phyloP scores from a whole-genome alignment of 2,797 vertebrate genomes.

The Artibeus jamaicensis region DNA sequence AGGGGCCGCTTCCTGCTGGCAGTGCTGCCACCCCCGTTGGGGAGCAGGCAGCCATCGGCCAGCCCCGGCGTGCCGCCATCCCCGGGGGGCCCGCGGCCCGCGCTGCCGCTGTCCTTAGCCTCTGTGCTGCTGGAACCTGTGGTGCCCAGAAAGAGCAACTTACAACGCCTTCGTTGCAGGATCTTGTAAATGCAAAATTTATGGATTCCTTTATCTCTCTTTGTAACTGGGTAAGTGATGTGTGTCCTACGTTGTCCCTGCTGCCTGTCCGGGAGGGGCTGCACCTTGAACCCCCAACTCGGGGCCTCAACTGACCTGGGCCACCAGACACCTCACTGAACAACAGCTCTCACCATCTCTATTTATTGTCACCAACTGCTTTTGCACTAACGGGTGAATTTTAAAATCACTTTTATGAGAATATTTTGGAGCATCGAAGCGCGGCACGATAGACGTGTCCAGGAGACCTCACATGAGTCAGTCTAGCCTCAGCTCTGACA shows the following conservation, averaged over 20 bases:
- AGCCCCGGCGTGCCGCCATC: conserved; percentile 83
- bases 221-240: conserved; percentile 98
- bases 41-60: conserved; percentile 89
- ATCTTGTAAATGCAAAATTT: conserved; percentile 99
- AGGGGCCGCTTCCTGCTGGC: conserved; percentile 92
- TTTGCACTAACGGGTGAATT: background rate
- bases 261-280: background rate
- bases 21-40: conserved; percentile 88
- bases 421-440: background rate
- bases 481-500: background rate
- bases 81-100: conserved; percentile 94
- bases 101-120: conserved; percentile 97
- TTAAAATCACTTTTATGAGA: background rate
- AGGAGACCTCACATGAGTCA: background rate
- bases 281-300: background rate
- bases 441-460: background rate
- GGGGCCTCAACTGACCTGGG: background rate
- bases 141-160: conserved; percentile 99
- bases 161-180: conserved; percentile 99
- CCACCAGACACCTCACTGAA: background rate
- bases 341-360: background rate
- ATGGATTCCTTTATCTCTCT: conserved; percentile 99
- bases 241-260: conserved; percentile 84
- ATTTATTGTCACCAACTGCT: background rate
- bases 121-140: conserved; percentile 98